Conservation (phyloP, 2,113 vertebrate species). For the Centropus unirufus region DNA sequence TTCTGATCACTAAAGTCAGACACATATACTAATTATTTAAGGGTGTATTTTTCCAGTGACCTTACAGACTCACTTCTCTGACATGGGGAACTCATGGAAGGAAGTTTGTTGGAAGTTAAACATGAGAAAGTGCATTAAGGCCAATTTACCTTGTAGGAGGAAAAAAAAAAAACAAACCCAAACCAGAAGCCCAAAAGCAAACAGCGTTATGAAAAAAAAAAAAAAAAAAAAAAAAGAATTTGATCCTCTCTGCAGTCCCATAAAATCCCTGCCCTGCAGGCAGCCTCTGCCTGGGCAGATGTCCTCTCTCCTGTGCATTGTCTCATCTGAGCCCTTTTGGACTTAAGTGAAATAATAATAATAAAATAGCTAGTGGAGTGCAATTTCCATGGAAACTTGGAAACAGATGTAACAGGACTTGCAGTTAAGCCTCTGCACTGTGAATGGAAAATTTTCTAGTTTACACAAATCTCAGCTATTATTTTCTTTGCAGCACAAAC, state of each 20-base stretch:
- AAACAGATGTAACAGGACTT: slow-evolving; percentile 33
- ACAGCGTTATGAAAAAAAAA: not conserved
- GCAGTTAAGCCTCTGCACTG: not conserved
- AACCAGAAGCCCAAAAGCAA: not conserved
- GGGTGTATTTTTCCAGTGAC: slow-evolving; percentile 44
- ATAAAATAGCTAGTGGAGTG: not conserved
- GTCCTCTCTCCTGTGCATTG: not conserved
- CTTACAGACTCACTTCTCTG: slow-evolving; percentile 5
- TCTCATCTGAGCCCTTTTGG: slow-evolving; percentile 18
- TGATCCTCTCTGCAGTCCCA: not conserved
- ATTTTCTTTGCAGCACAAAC: slow-evolving; percentile 43
- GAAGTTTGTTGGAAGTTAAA: not conserved
- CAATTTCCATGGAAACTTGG: slow-evolving; percentile 69
- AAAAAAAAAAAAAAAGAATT: too few relatives aligned
- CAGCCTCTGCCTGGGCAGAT: not conserved
- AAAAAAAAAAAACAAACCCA: not conserved
- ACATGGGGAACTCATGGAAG: not conserved
- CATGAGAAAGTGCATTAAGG: slow-evolving; percentile 13
- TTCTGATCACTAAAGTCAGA: not conserved
- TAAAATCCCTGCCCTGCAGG: not conserved
- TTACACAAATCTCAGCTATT: slow-evolving; percentile 39
- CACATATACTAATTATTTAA: not conserved
- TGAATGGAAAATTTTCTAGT: slow-evolving; percentile 60
- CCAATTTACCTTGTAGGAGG: not conserved
- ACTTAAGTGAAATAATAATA: slow-evolving; percentile 29